Evolutionary conservation across 2,797 vertebrate species (phyloP).

Genomic region (Scleropages formosus): DNA sequence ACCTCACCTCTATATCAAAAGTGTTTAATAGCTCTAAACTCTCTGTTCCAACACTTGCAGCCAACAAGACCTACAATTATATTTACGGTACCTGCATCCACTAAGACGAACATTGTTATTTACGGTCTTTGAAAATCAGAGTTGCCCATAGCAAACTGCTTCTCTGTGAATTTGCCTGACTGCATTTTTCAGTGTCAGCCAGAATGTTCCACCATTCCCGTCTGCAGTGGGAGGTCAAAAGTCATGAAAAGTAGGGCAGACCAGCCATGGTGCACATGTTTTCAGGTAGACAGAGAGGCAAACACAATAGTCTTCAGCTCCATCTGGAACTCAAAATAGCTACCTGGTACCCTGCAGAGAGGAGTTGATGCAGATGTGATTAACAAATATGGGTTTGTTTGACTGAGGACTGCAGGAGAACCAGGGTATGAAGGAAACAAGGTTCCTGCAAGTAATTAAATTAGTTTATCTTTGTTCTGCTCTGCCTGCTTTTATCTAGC

Average conservation of each 20-base stretch:
- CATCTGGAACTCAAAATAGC: neutral
- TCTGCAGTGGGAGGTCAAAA: conserved; percentile 38
- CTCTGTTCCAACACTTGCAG: too few relatives aligned
- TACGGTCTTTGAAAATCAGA: too few relatives aligned
- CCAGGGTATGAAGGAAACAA: neutral
- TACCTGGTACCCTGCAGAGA: neutral
- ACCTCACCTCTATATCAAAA: too few relatives aligned
- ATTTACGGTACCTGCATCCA: too few relatives aligned
- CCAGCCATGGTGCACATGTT: conserved; percentile 17
- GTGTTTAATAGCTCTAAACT: too few relatives aligned
- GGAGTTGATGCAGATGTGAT: neutral
- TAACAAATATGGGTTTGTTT: conserved; percentile 10
- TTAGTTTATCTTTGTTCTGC: neutral
- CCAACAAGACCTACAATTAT: too few relatives aligned
- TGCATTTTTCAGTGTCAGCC: too few relatives aligned
- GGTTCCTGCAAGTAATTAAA: conserved; percentile 1
- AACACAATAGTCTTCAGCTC: too few relatives aligned
- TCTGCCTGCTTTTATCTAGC: conserved; percentile 9
- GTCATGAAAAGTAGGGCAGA: conserved; percentile 29
- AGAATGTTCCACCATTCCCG: neutral
- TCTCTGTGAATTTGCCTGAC: too few relatives aligned
- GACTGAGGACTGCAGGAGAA: neutral
- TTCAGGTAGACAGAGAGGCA: too few relatives aligned
- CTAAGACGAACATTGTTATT: too few relatives aligned
- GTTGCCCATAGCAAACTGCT: too few relatives aligned